Evolutionary conservation across 2,888 invertebrate genomes (phyloP).

Genomic region (Lithophane leautieri): DNA sequence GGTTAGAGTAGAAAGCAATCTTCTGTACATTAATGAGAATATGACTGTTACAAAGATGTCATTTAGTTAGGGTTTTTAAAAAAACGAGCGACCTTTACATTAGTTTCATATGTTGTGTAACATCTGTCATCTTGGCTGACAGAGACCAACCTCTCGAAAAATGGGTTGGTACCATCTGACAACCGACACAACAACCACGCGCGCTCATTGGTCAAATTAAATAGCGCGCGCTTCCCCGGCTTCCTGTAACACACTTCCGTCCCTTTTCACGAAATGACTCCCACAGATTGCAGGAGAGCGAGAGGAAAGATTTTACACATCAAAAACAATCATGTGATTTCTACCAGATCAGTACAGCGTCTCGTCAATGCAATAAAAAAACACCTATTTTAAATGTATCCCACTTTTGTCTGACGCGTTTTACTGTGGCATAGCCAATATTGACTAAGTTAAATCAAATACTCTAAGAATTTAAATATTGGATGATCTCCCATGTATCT

Average conservation of each 20-base stretch:
- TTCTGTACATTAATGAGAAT: neutral
- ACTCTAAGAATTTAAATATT: constrained; percentile 48
- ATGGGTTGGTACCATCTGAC: too few species aligned
- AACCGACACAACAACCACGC: too few species aligned
- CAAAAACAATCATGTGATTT: neutral
- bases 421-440: constrained; percentile 17
- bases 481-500: constrained; percentile 57
- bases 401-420: constrained; percentile 3
- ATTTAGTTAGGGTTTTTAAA: neutral
- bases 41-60: neutral
- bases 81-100: too few species aligned
- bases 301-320: too few species aligned
- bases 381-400: neutral
- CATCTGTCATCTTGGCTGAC: too few species aligned
- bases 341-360: neutral
- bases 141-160: too few species aligned
- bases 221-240: too few species aligned
- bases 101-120: too few species aligned
- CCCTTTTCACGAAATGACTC: too few species aligned
- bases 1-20: neutral
- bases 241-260: too few species aligned
- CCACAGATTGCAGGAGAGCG: too few species aligned
- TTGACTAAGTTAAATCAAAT: constrained; percentile 39
- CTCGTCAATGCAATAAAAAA: neutral
- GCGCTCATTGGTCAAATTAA: too few species aligned